phyloP scores from a whole-genome alignment of 2,888 invertebrate species.

The Phania funesta region DNA sequence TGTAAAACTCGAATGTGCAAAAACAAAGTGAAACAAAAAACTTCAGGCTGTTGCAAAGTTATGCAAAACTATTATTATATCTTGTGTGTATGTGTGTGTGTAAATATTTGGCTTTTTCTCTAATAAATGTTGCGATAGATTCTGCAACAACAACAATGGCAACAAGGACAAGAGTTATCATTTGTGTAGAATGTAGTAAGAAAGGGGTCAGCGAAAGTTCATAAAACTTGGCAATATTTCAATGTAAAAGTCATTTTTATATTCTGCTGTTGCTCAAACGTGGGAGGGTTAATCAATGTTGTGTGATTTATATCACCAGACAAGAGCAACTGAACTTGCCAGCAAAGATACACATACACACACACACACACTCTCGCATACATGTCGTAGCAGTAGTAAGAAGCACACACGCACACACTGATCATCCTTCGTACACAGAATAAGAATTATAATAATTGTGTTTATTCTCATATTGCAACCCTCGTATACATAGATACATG shows the following conservation, averaged over 20 bases:
- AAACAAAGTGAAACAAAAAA: slow-evolving; percentile 1
- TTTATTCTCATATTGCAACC: too few relatives aligned
- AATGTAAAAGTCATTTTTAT: slow-evolving; percentile 58
- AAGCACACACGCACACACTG: too few relatives aligned
- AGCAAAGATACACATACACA: neutral
- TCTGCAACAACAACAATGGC: slow-evolving; percentile 12
- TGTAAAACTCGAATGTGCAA: neutral
- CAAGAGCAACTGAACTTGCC: slow-evolving; percentile 10
- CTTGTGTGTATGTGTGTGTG: neutral
- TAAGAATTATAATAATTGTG: neutral
- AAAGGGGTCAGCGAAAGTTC: slow-evolving; percentile 62
- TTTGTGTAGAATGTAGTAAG: slow-evolving; percentile 26
- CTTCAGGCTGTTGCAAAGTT: slow-evolving; percentile 51
- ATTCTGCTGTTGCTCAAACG: slow-evolving; percentile 51
- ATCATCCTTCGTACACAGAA: neutral
- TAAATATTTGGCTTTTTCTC: slow-evolving; percentile 18
- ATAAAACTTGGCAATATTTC: slow-evolving; percentile 67
- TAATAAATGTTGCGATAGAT: slow-evolving; percentile 24
- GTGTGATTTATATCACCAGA: slow-evolving; percentile 59
- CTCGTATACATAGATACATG: neutral
- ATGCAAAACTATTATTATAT: slow-evolving; percentile 62
- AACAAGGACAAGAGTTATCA: slow-evolving; percentile 32
- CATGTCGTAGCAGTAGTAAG: too few relatives aligned
- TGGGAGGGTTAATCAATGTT: slow-evolving; percentile 65
- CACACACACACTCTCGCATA: neutral